Percentiles rank a stretch among this genome's conserved stretches.
Evolutionary conservation across 2,797 vertebrate species (phyloP).

Genomic region (Cossypha niveicapilla): DNA sequence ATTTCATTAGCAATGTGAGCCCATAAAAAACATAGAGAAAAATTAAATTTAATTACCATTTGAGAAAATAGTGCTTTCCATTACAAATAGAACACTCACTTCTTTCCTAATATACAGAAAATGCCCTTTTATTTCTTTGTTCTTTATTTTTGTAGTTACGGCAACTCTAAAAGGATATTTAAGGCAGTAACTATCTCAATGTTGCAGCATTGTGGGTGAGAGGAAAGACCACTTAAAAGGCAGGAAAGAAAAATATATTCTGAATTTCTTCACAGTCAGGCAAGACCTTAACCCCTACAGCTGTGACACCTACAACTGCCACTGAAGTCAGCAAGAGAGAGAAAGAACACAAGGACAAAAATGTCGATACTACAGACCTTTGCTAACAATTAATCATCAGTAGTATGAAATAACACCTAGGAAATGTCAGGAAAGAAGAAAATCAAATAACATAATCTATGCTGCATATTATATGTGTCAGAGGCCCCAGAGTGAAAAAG

Average conservation of each 20-base stretch:
- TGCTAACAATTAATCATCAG: neutral
- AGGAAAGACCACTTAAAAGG: neutral
- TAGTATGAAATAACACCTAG: neutral
- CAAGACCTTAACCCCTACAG: neutral
- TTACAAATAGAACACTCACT: neutral
- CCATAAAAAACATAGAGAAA: neutral
- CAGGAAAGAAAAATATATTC: neutral
- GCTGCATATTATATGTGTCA: neutral
- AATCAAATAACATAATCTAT: neutral
- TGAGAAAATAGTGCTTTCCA: neutral
- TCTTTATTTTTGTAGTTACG: neutral
- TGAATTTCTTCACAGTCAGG: neutral
- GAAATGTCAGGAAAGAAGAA: neutral
- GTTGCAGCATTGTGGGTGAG: neutral
- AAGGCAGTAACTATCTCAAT: neutral
- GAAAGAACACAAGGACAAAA: neutral
- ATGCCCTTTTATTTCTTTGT: neutral
- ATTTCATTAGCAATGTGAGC: neutral
- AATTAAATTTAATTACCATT: neutral
- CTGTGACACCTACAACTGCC: neutral
- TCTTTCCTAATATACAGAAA: neutral
- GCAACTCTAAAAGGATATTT: neutral
- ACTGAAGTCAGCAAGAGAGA: neutral
- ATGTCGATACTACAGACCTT: neutral
- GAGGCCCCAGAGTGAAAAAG: neutral